Evolutionary conservation across 2,797 vertebrate genomes (phyloP), one percentile per base, ranked within the genome.

Genomic region (Anabacerthia variegaticeps): DNA sequence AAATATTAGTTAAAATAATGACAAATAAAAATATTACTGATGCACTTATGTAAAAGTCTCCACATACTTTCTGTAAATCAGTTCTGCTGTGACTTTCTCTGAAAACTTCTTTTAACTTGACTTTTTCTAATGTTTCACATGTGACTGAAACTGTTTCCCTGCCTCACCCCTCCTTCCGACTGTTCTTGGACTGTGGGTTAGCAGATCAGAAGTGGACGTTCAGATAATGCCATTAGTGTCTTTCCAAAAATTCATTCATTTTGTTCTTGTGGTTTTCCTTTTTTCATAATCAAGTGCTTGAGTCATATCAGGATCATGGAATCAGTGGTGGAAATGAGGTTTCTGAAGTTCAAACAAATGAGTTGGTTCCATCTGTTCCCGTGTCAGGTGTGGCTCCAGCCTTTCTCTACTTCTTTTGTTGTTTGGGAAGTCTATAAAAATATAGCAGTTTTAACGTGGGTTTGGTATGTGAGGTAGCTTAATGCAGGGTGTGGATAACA

Each of bases 331-430:
- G 87, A 91, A 91, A 77, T 88, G 73, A 93, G 30, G 62, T 94
- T 90, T 93, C 92, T 55, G 79, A 94, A 85, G 39, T 52, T 93
- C 27, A 1, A 39, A 84, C 93, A 93, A 88, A 63, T 2, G 66
- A 92, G 6, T 59, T 80, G 7, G 28, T 93, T 14, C 9, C 22
- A 3, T 91, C 95, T 68, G 17, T 89, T 91, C 88, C 92, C 19
- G 56, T 13, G 12, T 52, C 95, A 97, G 97, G 97, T 97, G 4
- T 91, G 94, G 36, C 61, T 95, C 85, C 16, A 69, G 10, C 44
- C 22, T 93, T 62, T 67, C 22, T 88, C 7, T 39, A 6, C 24
- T 84, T 63, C 32, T 10, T 81, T 80, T 75, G 14, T 56, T 79
- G 21, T 63, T 88, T 71, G 27, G 7, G 14, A 63, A 48, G 12